Conservation (phyloP, 2,113 vertebrate species). For the Hyla sarda region DNA sequence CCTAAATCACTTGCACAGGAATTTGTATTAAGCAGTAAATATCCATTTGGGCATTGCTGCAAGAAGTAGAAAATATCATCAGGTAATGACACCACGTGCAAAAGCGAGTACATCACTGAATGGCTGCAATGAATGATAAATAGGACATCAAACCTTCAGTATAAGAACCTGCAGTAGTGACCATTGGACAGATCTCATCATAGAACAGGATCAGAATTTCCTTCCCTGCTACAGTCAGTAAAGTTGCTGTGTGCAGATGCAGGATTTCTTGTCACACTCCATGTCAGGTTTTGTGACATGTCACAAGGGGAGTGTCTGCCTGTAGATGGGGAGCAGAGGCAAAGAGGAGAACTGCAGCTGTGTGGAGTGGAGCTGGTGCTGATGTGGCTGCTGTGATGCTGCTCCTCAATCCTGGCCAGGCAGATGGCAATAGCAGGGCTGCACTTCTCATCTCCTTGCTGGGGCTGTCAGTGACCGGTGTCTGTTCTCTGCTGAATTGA, state of each 20-base stretch:
- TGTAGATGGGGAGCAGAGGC: conserved; percentile 48
- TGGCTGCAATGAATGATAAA: not conserved
- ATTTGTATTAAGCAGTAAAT: not conserved
- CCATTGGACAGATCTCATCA: not conserved
- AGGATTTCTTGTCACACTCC: conserved; percentile 15
- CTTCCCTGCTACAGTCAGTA: not conserved
- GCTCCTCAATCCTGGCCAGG: not conserved
- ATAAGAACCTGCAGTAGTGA: not conserved
- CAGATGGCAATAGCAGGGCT: conserved; percentile 49
- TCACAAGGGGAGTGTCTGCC: conserved; percentile 51
- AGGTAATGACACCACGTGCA: not conserved
- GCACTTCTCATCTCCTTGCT: conserved; percentile 32
- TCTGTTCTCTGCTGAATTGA: conserved; percentile 30
- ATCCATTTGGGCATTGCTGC: not conserved
- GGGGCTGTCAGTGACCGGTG: conserved; percentile 17
- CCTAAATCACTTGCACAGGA: not conserved
- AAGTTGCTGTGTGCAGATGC: conserved; percentile 29
- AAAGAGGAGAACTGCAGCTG: conserved; percentile 51
- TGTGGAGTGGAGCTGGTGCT: conserved; percentile 41
- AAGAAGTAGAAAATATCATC: not conserved
- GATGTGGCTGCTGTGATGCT: conserved; percentile 43
- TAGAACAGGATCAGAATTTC: no score
- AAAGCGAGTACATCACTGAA: not conserved
- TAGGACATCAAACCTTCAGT: not conserved
- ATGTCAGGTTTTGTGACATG: conserved; percentile 49